Conservation (phyloP, 2,797 vertebrate species). For the Apodemus agrarius region DNA sequence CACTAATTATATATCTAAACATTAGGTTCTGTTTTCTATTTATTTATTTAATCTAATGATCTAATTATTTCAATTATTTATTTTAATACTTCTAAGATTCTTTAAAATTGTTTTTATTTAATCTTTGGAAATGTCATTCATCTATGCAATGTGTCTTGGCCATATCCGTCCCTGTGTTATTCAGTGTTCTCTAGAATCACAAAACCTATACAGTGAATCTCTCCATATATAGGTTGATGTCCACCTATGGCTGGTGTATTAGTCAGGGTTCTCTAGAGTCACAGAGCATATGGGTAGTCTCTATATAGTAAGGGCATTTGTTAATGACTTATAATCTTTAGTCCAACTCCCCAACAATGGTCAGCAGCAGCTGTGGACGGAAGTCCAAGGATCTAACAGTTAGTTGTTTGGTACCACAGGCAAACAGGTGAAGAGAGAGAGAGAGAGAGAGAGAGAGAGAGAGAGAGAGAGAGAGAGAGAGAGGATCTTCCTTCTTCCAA, state of each 20-base stretch:
- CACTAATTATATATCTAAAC: background rate
- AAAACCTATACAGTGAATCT: background rate
- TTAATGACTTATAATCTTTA: no score
- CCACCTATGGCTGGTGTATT: background rate
- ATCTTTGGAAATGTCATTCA: background rate
- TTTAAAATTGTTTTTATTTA: background rate
- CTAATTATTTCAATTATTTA: conserved; percentile 11
- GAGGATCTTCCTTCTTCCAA: no score
- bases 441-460: no score
- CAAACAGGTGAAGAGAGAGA: no score
- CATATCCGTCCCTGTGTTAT: background rate
- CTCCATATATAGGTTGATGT: background rate
- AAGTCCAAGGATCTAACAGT: no score
- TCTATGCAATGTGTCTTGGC: background rate
- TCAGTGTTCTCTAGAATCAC: background rate
- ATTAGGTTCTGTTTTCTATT: background rate
- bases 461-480: no score
- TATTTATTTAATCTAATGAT: background rate
- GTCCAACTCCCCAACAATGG: no score
- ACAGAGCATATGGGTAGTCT: no score
- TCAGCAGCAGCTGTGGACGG: no score
- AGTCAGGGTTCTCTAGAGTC: no score
- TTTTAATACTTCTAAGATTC: background rate
- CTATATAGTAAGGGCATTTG: no score
- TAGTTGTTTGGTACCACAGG: no score